Base-by-base conservation (phyloP, 2,888 invertebrate genomes). In the Mesorhabditis sp. region DNA sequence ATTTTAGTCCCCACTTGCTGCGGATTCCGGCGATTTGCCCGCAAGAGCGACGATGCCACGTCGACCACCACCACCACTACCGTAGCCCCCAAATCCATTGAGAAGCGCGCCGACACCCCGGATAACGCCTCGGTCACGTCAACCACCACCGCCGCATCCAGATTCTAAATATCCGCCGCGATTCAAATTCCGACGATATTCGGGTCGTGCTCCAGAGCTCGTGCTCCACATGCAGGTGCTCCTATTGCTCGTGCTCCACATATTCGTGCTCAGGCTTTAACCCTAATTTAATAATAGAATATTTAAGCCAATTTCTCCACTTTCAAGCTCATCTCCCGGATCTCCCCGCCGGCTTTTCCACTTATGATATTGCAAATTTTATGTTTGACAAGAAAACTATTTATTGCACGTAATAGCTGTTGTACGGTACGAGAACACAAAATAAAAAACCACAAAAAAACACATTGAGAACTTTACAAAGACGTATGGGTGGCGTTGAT, bases 401-500 rank as follows among this genome's bases (percentile, higher is more conserved):
- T 50, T 50, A 50, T 50, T 50, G 58, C 58, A 50, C 58, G 28
- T 28, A 28, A 1, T 2, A 28, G 28, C 28, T 28, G 28, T 28
- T 28, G 28, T 28, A 28, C 28, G 28, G 28, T 28, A 28, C 28
- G 28, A 28, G 28, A 28, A 28, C 28, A 28, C 28, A 28, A 28
- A 28, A 28, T 28, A 28, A 28, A 28, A 28, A 28, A 28, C 28
- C 28, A 28, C 28, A 28, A 28, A 28, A 28, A 50, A 50, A 2
- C 10, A 50, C 10, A 13, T 13, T 50, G 7, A 13, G 2, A 50
- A 50, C 58, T 13, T 50, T n/a, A 50, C 7, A 50, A n/a, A 50
- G 7, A 13, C n/a, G 58, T 50, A 50, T 50, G 7, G 58, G 10
- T 50, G 7, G 66, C 44, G 41, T 41, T 65, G 15, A 77, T 62